Conservation (phyloP, 1,140 invertebrate genomes). For the Phocides pigmalion region DNA sequence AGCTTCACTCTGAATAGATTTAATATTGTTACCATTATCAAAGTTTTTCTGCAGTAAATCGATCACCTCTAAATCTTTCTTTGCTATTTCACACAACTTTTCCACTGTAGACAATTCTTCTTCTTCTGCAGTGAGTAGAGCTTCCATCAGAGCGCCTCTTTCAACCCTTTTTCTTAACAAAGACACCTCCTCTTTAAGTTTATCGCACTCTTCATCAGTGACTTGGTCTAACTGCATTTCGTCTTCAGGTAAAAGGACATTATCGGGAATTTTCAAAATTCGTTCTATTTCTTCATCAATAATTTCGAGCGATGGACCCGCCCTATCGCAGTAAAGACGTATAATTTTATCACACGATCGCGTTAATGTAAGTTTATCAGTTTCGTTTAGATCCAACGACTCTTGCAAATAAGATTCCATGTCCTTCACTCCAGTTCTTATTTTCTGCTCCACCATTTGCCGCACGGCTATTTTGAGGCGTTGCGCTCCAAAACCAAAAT, state of each 20-base stretch:
- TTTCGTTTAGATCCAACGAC: constrained; percentile 67
- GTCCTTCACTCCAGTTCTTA: constrained; percentile 61
- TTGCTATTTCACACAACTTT: constrained; percentile 69
- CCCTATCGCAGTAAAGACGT: constrained; percentile 62
- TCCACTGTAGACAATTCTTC: constrained; percentile 66
- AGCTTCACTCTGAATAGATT: constrained; percentile 56
- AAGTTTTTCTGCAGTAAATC: constrained; percentile 62
- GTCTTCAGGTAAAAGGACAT: constrained; percentile 69
- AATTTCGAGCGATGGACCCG: constrained; percentile 57
- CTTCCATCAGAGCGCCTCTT: constrained; percentile 70
- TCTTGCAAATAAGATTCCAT: constrained; percentile 69
- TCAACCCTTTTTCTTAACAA: constrained; percentile 61
- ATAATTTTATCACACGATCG: constrained; percentile 68
- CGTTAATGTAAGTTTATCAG: constrained; percentile 64
- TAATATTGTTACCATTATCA: constrained; percentile 50
- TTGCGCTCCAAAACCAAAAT: constrained; percentile 75
- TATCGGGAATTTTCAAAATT: constrained; percentile 63
- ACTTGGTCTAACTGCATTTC: constrained; percentile 64
- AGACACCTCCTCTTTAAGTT: constrained; percentile 64
- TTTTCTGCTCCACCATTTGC: constrained; percentile 78
- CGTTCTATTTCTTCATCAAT: constrained; percentile 72
- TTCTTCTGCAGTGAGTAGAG: constrained; percentile 66
- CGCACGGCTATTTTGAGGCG: constrained; percentile 71
- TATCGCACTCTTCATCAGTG: constrained; percentile 62
- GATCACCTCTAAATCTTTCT: constrained; percentile 69